A percentile compares a stretch with the other conserved stretches of the same genome.
Evolutionary conservation across 1,140 invertebrate species (phyloP).

Genomic region (Anagrus nilaparvatae): DNA sequence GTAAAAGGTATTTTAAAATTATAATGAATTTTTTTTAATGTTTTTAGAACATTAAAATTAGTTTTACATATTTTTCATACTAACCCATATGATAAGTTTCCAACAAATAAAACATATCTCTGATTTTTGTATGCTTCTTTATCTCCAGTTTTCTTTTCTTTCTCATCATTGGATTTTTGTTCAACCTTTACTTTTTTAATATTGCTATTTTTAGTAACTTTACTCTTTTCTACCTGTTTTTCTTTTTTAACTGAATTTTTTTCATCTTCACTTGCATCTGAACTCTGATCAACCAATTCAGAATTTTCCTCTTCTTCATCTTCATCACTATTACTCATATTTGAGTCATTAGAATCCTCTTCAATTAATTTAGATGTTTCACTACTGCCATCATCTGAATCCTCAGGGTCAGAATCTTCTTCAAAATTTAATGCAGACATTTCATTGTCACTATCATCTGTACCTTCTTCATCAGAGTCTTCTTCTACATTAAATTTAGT

Average conservation of each 20-base stretch:
- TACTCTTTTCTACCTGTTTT: neutral
- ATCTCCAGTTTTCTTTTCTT: constrained; percentile 18
- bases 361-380: neutral
- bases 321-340: too few species aligned
- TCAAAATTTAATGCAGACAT: too few species aligned
- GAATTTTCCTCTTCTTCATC: too few species aligned
- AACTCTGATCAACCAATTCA: too few species aligned
- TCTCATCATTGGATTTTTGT: neutral
- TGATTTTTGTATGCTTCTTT: constrained; percentile 42
- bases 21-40: too few species aligned
- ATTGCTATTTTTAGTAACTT: neutral
- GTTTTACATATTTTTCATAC: constrained; percentile 6
- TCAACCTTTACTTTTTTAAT: neutral
- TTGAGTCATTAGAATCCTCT: too few species aligned
- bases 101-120: constrained; percentile 44
- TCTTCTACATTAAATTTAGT: neutral
- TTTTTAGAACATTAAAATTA: constrained; percentile 8
- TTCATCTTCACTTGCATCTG: neutral
- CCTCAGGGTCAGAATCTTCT: neutral
- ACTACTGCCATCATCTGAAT: neutral
- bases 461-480: neutral
- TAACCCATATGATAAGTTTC: constrained; percentile 39
- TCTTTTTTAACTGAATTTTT: neutral
- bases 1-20: too few species aligned
- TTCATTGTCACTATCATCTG: neutral